phyloP scores from a whole-genome alignment of 2,888 invertebrate genomes.

The Drosophila meridionalis region DNA sequence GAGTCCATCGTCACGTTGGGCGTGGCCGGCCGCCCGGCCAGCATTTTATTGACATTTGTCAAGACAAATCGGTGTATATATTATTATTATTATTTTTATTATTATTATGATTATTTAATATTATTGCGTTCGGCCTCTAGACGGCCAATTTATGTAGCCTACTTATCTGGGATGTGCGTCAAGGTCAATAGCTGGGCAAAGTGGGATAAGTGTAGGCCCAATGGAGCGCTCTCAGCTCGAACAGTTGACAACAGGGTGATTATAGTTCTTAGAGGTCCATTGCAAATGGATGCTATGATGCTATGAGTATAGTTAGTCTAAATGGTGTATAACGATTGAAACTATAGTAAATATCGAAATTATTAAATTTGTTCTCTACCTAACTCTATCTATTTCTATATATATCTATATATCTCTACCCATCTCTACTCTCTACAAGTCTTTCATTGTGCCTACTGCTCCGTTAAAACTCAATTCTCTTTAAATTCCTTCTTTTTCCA shows the following conservation, averaged over 20 bases:
- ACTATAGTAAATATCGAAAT: background rate
- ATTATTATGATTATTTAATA: constrained; percentile 15
- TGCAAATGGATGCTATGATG: background rate
- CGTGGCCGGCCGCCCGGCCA: constrained; percentile 5
- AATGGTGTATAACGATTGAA: background rate
- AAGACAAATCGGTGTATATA: constrained; percentile 27
- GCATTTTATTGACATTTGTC: constrained; percentile 46
- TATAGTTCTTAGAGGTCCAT: background rate
- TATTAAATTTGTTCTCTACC: background rate
- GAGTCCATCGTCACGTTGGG: constrained; percentile 18
- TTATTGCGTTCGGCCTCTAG: background rate
- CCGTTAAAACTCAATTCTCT: background rate
- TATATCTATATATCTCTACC: background rate
- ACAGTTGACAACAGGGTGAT: background rate
- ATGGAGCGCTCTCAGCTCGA: background rate
- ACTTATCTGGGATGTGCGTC: constrained; percentile 4
- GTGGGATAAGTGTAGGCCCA: background rate
- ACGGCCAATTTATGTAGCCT: background rate
- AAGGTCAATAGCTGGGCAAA: background rate
- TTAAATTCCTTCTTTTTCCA: background rate
- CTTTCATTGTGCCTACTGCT: background rate
- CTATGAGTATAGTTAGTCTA: background rate
- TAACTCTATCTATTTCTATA: background rate
- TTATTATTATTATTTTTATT: constrained; percentile 21
- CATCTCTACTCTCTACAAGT: background rate